Percentiles rank a stretch among this genome's conserved stretches.
These are phyloP conservation scores for Stegodyphus mimosarum DNA, from an alignment of 1,140 invertebrate genomes.

Conservation along the genomic window DNA sequence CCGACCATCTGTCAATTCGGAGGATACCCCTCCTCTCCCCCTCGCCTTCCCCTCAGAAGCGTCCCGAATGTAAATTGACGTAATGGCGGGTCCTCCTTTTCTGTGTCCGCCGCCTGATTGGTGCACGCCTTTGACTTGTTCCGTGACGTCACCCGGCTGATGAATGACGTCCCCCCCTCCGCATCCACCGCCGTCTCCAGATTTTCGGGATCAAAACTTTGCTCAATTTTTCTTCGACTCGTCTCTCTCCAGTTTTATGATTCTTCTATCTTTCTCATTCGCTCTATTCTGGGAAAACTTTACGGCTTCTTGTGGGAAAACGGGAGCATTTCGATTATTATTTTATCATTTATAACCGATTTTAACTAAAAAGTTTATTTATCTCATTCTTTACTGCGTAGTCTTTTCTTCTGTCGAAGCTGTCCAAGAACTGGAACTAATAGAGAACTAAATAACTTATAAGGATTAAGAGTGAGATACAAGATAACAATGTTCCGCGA, in stretches of 20 bases:
- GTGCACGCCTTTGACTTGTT: slow-evolving; percentile 54
- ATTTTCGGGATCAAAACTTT: slow-evolving; percentile 13
- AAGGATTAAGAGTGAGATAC: too few species aligned
- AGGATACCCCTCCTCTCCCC: not conserved
- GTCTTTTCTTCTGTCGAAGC: too few species aligned
- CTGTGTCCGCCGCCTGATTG: slow-evolving; percentile 50
- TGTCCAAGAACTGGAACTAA: too few species aligned
- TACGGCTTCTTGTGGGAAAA: not conserved
- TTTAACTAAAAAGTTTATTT: too few species aligned
- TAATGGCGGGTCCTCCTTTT: slow-evolving; percentile 42
- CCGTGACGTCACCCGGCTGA: slow-evolving; percentile 45
- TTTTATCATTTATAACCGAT: too few species aligned
- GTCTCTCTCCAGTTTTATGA: not conserved
- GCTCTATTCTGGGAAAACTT: not conserved
- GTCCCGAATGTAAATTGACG: slow-evolving; percentile 16
- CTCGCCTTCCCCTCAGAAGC: not conserved
- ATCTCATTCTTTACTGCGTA: too few species aligned
- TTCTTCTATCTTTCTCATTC: not conserved
- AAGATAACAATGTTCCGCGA: too few species aligned
- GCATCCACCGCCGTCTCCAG: not conserved
- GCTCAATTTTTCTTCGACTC: not conserved
- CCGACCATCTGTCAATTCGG: slow-evolving; percentile 37
- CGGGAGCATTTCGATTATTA: too few species aligned
- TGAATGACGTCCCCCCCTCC: slow-evolving; percentile 26
- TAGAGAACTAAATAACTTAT: too few species aligned